These are phyloP conservation scores for Aleadryas rufinucha DNA, from an alignment of 2,113 vertebrate genomes.

Conservation along the genomic window DNA sequence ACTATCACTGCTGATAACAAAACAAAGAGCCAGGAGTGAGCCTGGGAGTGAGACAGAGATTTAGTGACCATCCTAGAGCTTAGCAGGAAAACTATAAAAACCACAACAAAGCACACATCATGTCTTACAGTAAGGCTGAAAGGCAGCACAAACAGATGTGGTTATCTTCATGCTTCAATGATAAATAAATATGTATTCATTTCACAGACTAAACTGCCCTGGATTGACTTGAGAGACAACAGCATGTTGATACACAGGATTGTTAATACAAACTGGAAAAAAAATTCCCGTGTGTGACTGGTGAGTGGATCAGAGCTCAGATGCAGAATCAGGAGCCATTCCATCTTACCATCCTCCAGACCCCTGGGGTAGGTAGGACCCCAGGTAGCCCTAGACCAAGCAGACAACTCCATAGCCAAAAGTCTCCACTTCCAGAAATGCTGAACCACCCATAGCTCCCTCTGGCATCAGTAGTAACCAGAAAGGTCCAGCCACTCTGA, in stretches of 20 bases:
- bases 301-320: neutral
- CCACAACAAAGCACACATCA: neutral
- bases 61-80: neutral
- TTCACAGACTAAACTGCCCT: neutral
- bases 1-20: neutral
- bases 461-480: rapidly evolving
- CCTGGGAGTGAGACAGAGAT: neutral
- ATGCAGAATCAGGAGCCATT: neutral
- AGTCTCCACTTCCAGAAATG: neutral
- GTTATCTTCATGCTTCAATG: neutral
- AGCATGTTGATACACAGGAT: neutral
- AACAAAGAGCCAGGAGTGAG: neutral
- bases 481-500: neutral
- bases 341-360: neutral
- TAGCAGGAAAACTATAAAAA: neutral
- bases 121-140: neutral
- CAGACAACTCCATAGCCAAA: rapidly evolving
- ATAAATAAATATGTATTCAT: neutral
- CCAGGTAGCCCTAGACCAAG: neutral
- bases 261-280: neutral
- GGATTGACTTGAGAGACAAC: neutral
- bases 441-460: neutral
- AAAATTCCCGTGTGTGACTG: neutral
- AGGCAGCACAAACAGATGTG: neutral
- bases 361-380: rapidly evolving